phyloP scores from a whole-genome alignment of 2,888 invertebrate genomes.

The Chloromyia formosa region DNA sequence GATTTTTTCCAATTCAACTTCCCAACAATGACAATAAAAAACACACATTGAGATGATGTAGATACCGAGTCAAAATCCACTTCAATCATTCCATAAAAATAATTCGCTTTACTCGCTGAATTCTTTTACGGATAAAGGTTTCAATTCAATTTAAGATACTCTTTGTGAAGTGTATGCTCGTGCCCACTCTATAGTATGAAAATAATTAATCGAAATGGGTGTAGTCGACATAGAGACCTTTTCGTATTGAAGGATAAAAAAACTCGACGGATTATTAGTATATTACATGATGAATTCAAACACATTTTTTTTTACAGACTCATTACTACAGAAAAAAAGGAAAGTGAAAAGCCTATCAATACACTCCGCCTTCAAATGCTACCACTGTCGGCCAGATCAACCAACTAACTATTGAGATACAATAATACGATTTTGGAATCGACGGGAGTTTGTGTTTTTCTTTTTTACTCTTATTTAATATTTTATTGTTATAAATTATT shows the following conservation, averaged over 20 bases:
- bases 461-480: neutral
- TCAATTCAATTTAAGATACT: neutral
- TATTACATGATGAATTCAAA: neutral
- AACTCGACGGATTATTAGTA: neutral
- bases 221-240: neutral
- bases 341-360: slow-evolving; percentile 29
- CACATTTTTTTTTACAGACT: neutral
- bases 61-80: neutral
- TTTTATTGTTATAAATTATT: neutral
- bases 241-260: neutral
- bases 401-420: neutral
- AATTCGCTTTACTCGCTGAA: neutral
- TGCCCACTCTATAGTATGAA: neutral
- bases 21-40: neutral
- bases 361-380: neutral
- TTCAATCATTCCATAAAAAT: slow-evolving; percentile 1
- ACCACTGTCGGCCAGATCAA: neutral
- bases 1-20: neutral
- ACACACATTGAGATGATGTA: neutral
- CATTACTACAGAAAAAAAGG: neutral
- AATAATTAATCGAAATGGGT: slow-evolving; percentile 25
- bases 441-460: neutral
- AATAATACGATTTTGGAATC: neutral
- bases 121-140: neutral
- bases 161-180: neutral